Evolutionary conservation across 2,113 vertebrate species (phyloP).

Genomic region (Scopus umbretta): DNA sequence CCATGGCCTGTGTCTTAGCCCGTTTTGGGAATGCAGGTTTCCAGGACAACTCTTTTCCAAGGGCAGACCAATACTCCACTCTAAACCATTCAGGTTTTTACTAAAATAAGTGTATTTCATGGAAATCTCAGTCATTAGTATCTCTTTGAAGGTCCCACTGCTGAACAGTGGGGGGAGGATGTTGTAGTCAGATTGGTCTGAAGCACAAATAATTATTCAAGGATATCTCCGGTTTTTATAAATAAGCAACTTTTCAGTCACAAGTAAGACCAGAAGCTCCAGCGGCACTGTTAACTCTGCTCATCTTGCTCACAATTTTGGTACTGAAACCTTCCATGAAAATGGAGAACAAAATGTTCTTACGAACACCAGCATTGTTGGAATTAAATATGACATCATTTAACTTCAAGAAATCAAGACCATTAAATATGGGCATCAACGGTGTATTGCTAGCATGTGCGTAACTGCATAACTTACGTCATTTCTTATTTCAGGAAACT

Average conservation of each 20-base stretch:
- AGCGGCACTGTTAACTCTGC: neutral
- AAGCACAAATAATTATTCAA: neutral
- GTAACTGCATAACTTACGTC: neutral
- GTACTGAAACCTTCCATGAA: neutral
- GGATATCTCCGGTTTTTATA: neutral
- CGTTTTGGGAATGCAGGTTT: rapidly evolving
- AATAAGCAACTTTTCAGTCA: neutral
- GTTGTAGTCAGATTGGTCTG: neutral
- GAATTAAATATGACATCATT: neutral
- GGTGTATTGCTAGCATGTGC: neutral
- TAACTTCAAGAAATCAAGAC: neutral
- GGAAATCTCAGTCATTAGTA: neutral
- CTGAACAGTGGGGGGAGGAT: neutral
- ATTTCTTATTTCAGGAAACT: conserved; percentile 7
- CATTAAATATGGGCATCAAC: neutral
- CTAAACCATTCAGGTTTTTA: neutral
- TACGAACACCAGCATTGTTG: neutral
- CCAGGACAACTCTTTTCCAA: neutral
- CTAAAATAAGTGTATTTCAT: neutral
- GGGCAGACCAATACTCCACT: neutral
- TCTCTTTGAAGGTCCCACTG: neutral
- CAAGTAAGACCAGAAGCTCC: neutral
- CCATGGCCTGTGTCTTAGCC: neutral
- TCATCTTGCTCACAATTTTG: neutral
- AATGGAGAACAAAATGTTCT: neutral